phyloP scores from a whole-genome alignment of 1,140 invertebrate species.

The Ceratosolen fusciceps region DNA sequence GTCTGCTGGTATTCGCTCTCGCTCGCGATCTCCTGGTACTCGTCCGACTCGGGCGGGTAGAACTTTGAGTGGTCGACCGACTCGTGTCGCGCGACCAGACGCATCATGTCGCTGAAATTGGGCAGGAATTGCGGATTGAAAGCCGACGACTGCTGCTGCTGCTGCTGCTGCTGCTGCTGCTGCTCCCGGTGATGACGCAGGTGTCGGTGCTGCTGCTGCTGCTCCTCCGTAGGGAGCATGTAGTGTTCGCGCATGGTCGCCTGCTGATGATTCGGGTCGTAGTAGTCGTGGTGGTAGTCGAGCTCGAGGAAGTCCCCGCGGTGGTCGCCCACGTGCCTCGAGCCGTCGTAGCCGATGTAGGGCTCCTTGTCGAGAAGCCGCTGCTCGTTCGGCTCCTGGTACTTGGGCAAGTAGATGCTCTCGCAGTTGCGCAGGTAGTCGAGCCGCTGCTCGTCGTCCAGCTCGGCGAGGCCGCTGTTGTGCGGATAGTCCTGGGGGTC shows the following conservation, averaged over 20 bases:
- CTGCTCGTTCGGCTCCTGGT: constrained; percentile 40
- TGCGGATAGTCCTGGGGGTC: constrained; percentile 31
- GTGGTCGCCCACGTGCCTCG: constrained; percentile 17
- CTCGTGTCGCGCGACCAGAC: constrained; percentile 57
- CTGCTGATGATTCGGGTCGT: constrained; percentile 32
- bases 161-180: constrained; percentile 28
- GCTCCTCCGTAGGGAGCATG: constrained; percentile 62
- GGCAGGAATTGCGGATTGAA: constrained; percentile 68
- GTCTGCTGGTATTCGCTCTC: constrained; percentile 40
- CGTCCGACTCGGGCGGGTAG: constrained; percentile 52
- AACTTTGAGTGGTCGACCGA: constrained; percentile 48
- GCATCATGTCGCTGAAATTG: constrained; percentile 67
- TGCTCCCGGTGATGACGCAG: constrained; percentile 7
- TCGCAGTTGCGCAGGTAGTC: constrained; percentile 52
- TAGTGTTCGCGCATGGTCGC: constrained; percentile 56
- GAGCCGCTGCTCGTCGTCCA: constrained; percentile 51
- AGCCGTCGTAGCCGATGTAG: constrained; percentile 25
- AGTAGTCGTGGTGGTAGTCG: constrained; percentile 50
- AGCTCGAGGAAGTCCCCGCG: constrained; percentile 42
- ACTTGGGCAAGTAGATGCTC: constrained; percentile 46
- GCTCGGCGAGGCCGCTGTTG: constrained; percentile 54
- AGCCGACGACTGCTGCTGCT: constrained; percentile 56
- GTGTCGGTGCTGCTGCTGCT: constrained; percentile 45
- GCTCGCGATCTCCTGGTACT: constrained; percentile 52
- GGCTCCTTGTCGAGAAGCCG: constrained; percentile 23